phyloP scores from a whole-genome alignment of 2,113 vertebrate genomes.

The Eleginops maclovinus region DNA sequence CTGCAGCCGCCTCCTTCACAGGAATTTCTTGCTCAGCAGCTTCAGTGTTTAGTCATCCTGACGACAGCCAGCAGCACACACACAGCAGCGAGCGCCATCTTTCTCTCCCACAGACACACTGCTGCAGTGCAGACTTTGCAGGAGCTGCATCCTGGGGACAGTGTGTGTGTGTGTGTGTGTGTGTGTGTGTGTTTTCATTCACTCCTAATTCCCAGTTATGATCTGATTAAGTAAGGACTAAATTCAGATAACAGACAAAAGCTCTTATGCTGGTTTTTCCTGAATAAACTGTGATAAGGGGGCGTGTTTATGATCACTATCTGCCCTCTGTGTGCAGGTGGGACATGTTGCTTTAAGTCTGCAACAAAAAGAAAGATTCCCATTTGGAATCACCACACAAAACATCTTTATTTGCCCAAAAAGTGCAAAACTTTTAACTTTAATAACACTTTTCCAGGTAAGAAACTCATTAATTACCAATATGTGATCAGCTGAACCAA shows the following conservation, averaged over 20 bases:
- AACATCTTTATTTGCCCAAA: no score
- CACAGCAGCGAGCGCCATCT: not conserved
- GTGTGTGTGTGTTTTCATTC: not conserved
- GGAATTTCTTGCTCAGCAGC: constrained; percentile 14
- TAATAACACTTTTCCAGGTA: no score
- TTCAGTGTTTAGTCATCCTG: constrained; percentile 16
- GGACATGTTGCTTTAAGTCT: not conserved
- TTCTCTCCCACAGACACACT: not conserved
- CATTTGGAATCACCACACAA: not conserved
- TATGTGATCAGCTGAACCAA: no score
- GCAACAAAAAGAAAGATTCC: not conserved
- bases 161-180: no score
- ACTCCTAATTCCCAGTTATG: not conserved
- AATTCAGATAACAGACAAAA: not conserved
- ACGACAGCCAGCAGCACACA: not conserved
- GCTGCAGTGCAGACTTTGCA: not conserved
- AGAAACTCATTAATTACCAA: no score
- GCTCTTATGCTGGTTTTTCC: not conserved
- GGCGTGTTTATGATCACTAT: not conserved
- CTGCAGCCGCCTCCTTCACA: constrained; percentile 11
- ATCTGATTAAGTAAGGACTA: not conserved
- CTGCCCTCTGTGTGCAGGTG: not conserved
- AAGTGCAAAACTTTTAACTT: no score
- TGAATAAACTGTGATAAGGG: not conserved
- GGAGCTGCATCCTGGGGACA: not conserved